Conservation (phyloP, 2,113 vertebrate genomes). For the Entosphenus tridentatus region DNA sequence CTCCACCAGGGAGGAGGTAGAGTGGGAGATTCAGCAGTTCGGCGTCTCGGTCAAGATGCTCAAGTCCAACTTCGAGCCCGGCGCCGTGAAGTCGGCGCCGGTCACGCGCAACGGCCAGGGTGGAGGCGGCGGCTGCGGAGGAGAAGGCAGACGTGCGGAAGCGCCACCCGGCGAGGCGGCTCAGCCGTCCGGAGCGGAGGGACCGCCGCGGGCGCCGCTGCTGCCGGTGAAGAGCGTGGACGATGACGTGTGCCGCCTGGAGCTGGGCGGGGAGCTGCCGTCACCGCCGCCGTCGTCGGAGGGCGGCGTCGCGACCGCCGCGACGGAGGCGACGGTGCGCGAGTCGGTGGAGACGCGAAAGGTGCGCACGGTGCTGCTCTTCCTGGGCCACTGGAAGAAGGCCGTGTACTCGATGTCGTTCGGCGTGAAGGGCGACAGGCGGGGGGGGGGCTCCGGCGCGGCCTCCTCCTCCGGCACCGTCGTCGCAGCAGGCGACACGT, state of each 20-base stretch:
- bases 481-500: constrained; percentile 11
- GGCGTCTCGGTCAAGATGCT: constrained; percentile 71
- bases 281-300: too few species aligned
- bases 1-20: constrained; percentile 52
- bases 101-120: constrained; percentile 21
- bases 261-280: too few species aligned
- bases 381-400: constrained; percentile 76
- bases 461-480: neutral
- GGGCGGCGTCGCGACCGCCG: neutral
- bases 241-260: too few species aligned
- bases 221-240: too few species aligned
- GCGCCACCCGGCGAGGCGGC: too few species aligned
- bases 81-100: constrained; percentile 8
- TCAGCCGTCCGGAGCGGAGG: too few species aligned
- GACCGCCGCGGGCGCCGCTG: too few species aligned
- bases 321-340: constrained; percentile 14
- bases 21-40: constrained; percentile 59
- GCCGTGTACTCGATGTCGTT: constrained; percentile 35
- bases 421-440: constrained; percentile 19
- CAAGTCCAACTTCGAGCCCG: constrained; percentile 57
- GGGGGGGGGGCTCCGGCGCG: neutral
- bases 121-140: constrained; percentile 23
- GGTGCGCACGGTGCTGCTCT: constrained; percentile 60
- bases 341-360: constrained; percentile 50
- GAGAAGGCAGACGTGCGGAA: constrained; percentile 11